Evolutionary conservation across 2,113 vertebrate genomes (phyloP), one percentile per base, ranked within the genome.

Genomic region (Labeo catla): DNA sequence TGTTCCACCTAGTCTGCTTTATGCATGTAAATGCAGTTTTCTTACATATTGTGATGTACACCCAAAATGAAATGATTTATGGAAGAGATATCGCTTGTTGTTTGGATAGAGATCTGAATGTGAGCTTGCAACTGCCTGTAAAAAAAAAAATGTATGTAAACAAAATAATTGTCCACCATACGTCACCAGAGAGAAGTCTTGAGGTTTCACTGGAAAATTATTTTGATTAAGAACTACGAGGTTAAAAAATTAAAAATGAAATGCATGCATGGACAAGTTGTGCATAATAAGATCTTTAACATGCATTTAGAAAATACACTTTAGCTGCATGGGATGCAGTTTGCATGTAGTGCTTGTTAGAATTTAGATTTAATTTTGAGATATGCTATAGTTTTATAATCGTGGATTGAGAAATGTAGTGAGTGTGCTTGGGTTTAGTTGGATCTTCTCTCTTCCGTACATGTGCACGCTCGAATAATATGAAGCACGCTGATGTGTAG

Each of bases 401-500:
- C 34, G 16, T 68, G 7, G 28, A 15, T 1, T 28, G 28, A 28
- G 28, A 28, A 28, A 28, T 28, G 21, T 23, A 74, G 23, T 23
- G 6, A 0, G 12, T 52, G 45, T 15, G 45, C 47, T 76, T 76
- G 21, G 11, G 21, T 49, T 59, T 61, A 13, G 36, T 45, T 11
- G 2, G 39, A 43, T 72, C 16, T 19, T 77, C 15, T 54, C 2
- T 81, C 65, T 81, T 81, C 63, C 43, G 63, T 19, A 15, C 8
- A 2, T 59, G 23, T 66, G 6, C 59, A n/a, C 36, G 6, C 19
- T 49, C 63, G 3, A 28, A 59, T 23, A 57, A 74, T 85, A 23
- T 79, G 57, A 81, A 85, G 47, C 77, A 65, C 21, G 65, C 16
- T 70, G 65, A 8, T 76, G 81, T 50, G 59, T 36, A 74, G 47